Conservation (phyloP, 2,797 vertebrate genomes). For the Antennarius maculatus region DNA sequence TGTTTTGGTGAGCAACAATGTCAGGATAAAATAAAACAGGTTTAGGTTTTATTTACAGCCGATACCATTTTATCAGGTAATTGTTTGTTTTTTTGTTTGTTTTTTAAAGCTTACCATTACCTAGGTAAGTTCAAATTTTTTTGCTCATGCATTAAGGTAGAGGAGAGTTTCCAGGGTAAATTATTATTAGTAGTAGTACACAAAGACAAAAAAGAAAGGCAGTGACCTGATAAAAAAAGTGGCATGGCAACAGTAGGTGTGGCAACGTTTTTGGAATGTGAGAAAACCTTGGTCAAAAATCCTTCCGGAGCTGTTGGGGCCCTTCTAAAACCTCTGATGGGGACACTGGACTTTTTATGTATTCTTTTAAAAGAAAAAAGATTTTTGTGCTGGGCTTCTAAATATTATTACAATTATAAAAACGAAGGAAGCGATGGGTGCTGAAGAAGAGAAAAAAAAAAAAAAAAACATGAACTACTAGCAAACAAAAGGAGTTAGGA, state of each 20-base stretch:
- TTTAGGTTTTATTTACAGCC: conserved; percentile 34
- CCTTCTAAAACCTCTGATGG: conserved; percentile 85
- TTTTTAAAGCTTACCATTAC: conserved; percentile 7
- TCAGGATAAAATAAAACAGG: background rate
- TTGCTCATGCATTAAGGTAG: conserved; percentile 1
- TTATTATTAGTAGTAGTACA: conserved; percentile 3
- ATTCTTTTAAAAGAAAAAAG: conserved; percentile 54
- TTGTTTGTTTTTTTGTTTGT: background rate
- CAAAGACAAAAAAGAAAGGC: conserved; percentile 38
- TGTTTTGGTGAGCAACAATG: conserved; percentile 2
- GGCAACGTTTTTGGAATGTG: conserved; percentile 94
- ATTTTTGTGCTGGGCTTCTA: conserved; percentile 86
- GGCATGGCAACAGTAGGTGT: conserved; percentile 92
- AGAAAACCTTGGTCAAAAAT: conserved; percentile 99
- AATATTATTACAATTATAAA: conserved; percentile 78
- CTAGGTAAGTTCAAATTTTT: conserved; percentile 2
- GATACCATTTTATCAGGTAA: conserved; percentile 63
- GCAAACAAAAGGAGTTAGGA: conserved; percentile 87
- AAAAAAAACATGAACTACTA: conserved; percentile 80
- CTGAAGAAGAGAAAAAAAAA: conserved; percentile 80
- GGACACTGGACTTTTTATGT: conserved; percentile 72
- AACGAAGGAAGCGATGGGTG: conserved; percentile 85
- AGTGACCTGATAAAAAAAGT: conserved; percentile 86
- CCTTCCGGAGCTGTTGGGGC: conserved; percentile 94
- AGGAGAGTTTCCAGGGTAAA: conserved; percentile 19